Evolutionary conservation across 2,888 invertebrate species (phyloP).

Genomic region (Eilema griseolum): DNA sequence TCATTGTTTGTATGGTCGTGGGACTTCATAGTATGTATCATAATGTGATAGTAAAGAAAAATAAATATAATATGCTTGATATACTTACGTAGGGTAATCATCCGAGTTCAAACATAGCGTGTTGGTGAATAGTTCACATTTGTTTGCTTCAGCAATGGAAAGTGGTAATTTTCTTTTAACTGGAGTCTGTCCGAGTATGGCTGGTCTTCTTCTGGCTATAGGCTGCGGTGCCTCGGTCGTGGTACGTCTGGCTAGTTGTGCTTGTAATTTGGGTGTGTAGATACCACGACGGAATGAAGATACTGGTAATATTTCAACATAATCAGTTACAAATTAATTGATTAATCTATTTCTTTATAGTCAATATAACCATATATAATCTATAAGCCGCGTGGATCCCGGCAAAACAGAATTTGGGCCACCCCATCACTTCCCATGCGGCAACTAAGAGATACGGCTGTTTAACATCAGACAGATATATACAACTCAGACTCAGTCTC

Average conservation of each 20-base stretch:
- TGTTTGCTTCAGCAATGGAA: conserved; percentile 64
- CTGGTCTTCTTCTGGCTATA: conserved; percentile 61
- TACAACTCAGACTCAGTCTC: too few species aligned
- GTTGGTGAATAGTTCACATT: conserved; percentile 90
- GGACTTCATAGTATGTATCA: neutral
- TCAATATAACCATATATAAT: too few species aligned
- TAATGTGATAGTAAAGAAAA: too few species aligned
- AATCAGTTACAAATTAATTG: neutral
- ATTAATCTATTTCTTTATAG: neutral
- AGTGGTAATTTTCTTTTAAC: conserved; percentile 63
- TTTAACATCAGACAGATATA: too few species aligned
- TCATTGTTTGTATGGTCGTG: neutral
- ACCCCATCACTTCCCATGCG: too few species aligned
- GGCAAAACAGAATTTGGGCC: too few species aligned
- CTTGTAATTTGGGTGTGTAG: conserved; percentile 69
- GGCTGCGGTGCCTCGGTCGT: conserved; percentile 65
- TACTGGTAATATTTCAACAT: neutral
- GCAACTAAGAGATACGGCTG: too few species aligned
- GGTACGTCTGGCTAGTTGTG: conserved; percentile 63
- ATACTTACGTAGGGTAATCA: conserved; percentile 92
- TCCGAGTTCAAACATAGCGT: conserved; percentile 90
- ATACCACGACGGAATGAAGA: conserved; percentile 69
- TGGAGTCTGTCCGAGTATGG: conserved; percentile 51
- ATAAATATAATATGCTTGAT: neutral
- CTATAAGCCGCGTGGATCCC: too few species aligned